These are phyloP conservation scores for Apodemia duryi DNA, from an alignment of 2,888 invertebrate genomes.

Conservation along the genomic window DNA sequence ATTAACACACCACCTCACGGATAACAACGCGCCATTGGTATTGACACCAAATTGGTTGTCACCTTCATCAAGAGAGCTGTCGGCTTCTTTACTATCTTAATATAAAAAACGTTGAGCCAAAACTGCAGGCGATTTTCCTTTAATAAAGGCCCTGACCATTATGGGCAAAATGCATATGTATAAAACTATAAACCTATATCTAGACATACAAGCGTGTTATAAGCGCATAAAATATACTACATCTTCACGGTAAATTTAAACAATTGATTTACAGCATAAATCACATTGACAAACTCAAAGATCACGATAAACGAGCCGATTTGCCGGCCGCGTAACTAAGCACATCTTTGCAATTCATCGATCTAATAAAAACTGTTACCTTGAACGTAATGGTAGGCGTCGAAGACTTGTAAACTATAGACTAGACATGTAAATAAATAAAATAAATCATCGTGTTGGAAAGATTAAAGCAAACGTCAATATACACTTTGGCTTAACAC, in stretches of 20 bases:
- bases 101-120: too few species aligned
- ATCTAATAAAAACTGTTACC: conserved; percentile 31
- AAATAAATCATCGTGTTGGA: not conserved
- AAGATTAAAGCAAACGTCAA: not conserved
- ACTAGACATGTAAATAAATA: conserved; percentile 10
- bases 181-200: not conserved
- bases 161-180: not conserved
- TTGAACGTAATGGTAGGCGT: conserved; percentile 30
- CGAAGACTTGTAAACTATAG: conserved; percentile 14
- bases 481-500: not conserved
- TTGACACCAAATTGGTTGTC: too few species aligned
- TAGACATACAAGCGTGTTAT: not conserved
- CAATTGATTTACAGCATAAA: conserved; percentile 5
- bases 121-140: conserved; percentile 17
- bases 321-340: conserved; percentile 19
- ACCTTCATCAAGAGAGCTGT: too few species aligned
- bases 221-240: not conserved
- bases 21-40: too few species aligned
- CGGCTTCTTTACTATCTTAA: too few species aligned
- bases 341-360: conserved; percentile 29
- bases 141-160: not conserved
- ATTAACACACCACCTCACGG: too few species aligned
- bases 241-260: not conserved
- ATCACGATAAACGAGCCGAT: conserved; percentile 24
- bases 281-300: not conserved